Evolutionary conservation across 35 echinoderm and acorn worm species (phyloP).

Genomic region (Holothuria glaberrima): DNA sequence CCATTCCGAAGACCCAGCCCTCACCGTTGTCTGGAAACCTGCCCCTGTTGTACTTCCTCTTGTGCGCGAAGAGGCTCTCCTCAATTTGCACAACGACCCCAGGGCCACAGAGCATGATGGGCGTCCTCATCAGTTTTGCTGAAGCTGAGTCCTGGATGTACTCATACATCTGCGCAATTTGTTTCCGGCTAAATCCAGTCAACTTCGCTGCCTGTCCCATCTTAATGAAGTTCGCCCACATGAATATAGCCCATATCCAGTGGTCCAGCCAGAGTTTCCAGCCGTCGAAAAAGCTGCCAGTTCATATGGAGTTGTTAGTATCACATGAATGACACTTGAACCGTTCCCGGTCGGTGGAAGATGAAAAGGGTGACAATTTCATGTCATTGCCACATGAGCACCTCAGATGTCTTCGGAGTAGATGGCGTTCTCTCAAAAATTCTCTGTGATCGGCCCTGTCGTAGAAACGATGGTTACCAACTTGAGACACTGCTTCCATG

Average conservation of each 20-base stretch:
- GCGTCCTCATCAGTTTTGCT: background rate
- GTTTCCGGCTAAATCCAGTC: background rate
- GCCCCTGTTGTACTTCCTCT: conserved; percentile 51
- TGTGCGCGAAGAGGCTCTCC: conserved; percentile 38
- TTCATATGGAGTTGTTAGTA: background rate
- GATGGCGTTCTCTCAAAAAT: background rate
- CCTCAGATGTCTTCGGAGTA: background rate
- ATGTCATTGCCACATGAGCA: background rate
- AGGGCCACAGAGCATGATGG: conserved; percentile 18
- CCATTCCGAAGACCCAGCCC: conserved; percentile 46
- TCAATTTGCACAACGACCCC: conserved; percentile 49
- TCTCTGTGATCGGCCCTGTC: background rate
- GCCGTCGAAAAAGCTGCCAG: background rate
- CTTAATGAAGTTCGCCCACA: background rate
- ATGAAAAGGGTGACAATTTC: background rate
- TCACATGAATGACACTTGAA: background rate
- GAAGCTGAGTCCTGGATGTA: background rate
- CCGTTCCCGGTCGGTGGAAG: background rate
- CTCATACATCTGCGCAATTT: background rate
- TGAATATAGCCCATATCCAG: background rate
- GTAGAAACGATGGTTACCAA: background rate
- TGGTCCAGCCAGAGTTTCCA: background rate
- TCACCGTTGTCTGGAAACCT: background rate
- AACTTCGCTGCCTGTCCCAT: background rate
- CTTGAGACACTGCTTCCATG: background rate